Evolutionary conservation across 2,113 vertebrate species (phyloP).

Genomic region (Megaceryle torquata): DNA sequence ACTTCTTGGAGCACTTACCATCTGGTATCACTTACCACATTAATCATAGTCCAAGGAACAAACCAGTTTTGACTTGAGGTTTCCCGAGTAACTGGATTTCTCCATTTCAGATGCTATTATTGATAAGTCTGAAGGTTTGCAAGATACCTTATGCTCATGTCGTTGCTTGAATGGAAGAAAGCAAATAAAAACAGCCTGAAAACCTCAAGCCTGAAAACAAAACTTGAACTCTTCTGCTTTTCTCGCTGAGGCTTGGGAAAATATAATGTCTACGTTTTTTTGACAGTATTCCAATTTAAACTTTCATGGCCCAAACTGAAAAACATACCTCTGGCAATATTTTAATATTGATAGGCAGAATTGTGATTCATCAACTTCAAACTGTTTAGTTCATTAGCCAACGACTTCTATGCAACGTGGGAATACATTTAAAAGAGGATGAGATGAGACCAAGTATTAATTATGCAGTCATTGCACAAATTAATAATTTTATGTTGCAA

Average conservation of each 20-base stretch:
- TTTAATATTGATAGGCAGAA: conserved; percentile 66
- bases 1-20: conserved; percentile 28
- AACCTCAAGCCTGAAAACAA: neutral
- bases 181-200: neutral
- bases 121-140: conserved; percentile 35
- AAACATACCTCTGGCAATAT: conserved; percentile 41
- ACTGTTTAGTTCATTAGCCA: conserved; percentile 63
- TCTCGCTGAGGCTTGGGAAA: neutral
- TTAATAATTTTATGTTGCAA: conserved; percentile 8
- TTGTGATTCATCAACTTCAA: conserved; percentile 55
- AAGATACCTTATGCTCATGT: conserved; percentile 15
- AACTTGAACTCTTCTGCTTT: neutral
- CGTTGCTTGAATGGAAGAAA: neutral
- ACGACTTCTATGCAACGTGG: conserved; percentile 9
- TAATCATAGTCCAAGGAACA: conserved; percentile 49
- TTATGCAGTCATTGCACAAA: conserved; percentile 48
- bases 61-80: conserved; percentile 23
- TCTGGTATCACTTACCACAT: conserved; percentile 45
- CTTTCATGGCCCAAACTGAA: conserved; percentile 28
- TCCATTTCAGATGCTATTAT: conserved; percentile 16
- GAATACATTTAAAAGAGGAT: conserved; percentile 53
- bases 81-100: conserved; percentile 3
- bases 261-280: neutral
- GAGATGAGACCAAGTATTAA: conserved; percentile 42
- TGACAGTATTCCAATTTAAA: neutral